These are phyloP conservation scores for Rotaria sp. DNA, from an alignment of 2,888 invertebrate species.

Conservation along the genomic window DNA sequence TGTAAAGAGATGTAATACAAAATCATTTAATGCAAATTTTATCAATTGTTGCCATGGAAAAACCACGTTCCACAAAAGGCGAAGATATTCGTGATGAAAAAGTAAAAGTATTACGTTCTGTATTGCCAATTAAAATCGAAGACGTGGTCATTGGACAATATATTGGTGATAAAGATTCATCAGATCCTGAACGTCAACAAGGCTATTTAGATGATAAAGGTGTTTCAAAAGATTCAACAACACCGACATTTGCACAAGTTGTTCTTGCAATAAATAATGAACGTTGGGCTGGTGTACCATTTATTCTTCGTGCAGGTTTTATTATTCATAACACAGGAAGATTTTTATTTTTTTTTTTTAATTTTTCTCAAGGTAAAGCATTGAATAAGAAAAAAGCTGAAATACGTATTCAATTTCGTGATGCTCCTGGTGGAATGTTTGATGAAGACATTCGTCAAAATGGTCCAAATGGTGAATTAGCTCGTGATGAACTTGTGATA, in stretches of 20 bases:
- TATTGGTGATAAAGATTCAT: constrained; percentile 74
- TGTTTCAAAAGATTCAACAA: constrained; percentile 68
- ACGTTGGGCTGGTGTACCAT: constrained; percentile 97
- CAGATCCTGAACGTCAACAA: constrained; percentile 63
- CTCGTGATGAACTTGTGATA: too few relatives aligned
- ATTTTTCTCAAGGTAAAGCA: too few relatives aligned
- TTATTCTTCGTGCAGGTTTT: constrained; percentile 88
- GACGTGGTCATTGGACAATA: constrained; percentile 92
- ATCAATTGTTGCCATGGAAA: constrained; percentile 97
- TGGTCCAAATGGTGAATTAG: too few relatives aligned
- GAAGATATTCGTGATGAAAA: constrained; percentile 96
- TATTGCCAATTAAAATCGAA: constrained; percentile 67
- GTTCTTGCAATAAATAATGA: constrained; percentile 84
- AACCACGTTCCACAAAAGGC: constrained; percentile 84
- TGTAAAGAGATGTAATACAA: constrained; percentile 72
- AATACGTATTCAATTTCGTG: too few relatives aligned
- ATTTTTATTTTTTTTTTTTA: too few relatives aligned
- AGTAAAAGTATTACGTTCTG: constrained; percentile 84
- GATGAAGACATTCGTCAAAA: too few relatives aligned
- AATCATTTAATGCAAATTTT: constrained; percentile 94
- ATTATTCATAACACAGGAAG: too few relatives aligned
- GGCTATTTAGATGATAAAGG: constrained; percentile 90
- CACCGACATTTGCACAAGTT: constrained; percentile 87
- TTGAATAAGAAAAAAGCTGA: too few relatives aligned
- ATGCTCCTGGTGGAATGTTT: too few relatives aligned